Conservation (phyloP, 2,113 vertebrate genomes). For the Heterocephalus glaber region DNA sequence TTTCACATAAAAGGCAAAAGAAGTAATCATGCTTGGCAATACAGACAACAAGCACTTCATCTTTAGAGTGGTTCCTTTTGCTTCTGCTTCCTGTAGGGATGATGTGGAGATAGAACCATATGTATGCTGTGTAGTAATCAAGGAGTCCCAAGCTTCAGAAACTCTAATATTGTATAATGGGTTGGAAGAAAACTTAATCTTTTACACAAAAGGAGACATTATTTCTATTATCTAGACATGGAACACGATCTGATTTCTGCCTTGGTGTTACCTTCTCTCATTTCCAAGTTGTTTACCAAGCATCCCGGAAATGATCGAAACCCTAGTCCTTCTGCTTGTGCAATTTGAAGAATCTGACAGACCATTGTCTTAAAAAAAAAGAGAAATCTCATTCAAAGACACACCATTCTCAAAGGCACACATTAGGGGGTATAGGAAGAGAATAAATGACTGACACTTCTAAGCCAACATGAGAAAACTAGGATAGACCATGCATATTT, state of each 20-base stretch:
- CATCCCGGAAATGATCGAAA: not conserved
- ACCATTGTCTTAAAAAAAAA: not conserved
- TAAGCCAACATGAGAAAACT: not conserved
- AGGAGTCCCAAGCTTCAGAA: not conserved
- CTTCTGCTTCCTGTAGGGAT: not conserved
- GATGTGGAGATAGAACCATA: not conserved
- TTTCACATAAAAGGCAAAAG: not conserved
- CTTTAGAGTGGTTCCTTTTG: not conserved
- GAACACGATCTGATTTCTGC: not conserved
- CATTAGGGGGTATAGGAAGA: not conserved
- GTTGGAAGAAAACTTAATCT: not conserved
- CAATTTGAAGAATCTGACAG: not conserved
- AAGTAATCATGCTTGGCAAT: not conserved
- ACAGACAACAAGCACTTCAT: not conserved
- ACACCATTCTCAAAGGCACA: not conserved
- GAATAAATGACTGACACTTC: not conserved
- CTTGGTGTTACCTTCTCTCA: not conserved
- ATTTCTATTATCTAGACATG: not conserved
- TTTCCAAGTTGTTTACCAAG: not conserved
- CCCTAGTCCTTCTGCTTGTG: not conserved
- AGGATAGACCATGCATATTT: not conserved
- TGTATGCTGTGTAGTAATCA: not conserved
- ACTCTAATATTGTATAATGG: not conserved
- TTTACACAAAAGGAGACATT: not conserved
- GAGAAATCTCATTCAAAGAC: not conserved